phyloP scores from a whole-genome alignment of 2,113 vertebrate species.

The Polyodon spathula region DNA sequence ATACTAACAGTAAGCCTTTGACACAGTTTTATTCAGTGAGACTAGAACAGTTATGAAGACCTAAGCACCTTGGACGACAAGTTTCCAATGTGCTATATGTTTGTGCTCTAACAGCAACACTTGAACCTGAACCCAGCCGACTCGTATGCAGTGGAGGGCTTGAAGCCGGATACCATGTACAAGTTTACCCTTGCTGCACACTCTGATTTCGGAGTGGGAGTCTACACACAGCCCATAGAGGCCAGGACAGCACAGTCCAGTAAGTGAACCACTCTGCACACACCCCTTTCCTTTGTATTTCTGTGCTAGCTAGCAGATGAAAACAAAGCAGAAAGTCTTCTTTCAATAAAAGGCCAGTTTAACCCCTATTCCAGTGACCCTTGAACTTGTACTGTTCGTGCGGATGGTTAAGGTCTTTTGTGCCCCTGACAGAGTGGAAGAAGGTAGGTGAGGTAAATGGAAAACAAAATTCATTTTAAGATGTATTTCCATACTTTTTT shows the following conservation, averaged over 20 bases:
- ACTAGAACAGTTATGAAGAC: too few species aligned
- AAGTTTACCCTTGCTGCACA: conserved; percentile 78
- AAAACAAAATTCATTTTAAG: not conserved
- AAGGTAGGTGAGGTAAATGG: conserved; percentile 10
- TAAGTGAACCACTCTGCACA: conserved; percentile 55
- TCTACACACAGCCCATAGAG: conserved; percentile 71
- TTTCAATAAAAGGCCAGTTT: conserved; percentile 3
- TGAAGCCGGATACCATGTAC: conserved; percentile 86
- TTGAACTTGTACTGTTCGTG: not conserved
- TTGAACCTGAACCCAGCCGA: conserved; percentile 72
- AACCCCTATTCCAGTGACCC: not conserved
- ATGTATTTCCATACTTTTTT: not conserved
- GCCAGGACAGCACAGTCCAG: conserved; percentile 83
- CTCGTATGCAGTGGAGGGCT: conserved; percentile 72
- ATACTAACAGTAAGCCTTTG: too few species aligned
- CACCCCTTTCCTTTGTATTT: not conserved
- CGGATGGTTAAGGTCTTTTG: conserved; percentile 5
- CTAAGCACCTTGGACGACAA: too few species aligned
- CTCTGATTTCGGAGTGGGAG: conserved; percentile 79
- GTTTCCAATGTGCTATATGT: too few species aligned
- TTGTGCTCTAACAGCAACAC: conserved; percentile 57
- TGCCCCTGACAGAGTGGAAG: conserved; percentile 3
- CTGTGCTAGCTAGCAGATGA: not conserved
- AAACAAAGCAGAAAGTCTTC: not conserved
- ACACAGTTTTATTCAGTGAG: not conserved